phyloP scores from a whole-genome alignment of 2,797 vertebrate species.

The Potorous gilbertii region DNA sequence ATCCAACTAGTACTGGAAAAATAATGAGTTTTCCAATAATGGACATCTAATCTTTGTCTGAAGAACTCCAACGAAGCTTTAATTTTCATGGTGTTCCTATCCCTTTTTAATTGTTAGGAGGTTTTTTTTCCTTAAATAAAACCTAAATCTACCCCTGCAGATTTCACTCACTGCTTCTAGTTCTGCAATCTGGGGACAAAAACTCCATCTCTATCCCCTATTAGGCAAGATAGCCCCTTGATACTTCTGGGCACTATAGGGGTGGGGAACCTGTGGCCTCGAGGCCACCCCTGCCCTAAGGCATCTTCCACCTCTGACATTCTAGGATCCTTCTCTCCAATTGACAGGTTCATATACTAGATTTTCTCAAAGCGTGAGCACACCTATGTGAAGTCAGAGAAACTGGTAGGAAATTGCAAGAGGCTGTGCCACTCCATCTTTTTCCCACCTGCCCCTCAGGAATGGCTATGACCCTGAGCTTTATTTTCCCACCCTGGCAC shows the following conservation, averaged over 20 bases:
- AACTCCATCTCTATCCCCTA: neutral
- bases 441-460: neutral
- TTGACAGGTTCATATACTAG: neutral
- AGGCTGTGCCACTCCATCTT: neutral
- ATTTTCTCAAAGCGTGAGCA: neutral
- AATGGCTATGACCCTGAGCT: neutral
- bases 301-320: neutral
- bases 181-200: neutral
- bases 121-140: neutral
- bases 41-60: neutral
- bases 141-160: neutral
- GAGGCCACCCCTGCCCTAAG: no score
- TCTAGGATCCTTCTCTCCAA: neutral
- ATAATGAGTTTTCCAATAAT: no score
- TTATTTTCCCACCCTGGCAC: neutral
- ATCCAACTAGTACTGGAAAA: no score
- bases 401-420: neutral
- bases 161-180: neutral
- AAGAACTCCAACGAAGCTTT: neutral
- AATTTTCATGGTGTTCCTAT: neutral
- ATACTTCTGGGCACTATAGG: neutral
- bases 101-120: neutral
- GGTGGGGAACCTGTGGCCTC: no score
- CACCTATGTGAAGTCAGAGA: neutral
- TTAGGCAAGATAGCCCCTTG: neutral